Percentiles rank a stretch among this genome's conserved stretches.
phyloP scores from a whole-genome alignment of 2,113 vertebrate genomes.

The Labrus mixtus region DNA sequence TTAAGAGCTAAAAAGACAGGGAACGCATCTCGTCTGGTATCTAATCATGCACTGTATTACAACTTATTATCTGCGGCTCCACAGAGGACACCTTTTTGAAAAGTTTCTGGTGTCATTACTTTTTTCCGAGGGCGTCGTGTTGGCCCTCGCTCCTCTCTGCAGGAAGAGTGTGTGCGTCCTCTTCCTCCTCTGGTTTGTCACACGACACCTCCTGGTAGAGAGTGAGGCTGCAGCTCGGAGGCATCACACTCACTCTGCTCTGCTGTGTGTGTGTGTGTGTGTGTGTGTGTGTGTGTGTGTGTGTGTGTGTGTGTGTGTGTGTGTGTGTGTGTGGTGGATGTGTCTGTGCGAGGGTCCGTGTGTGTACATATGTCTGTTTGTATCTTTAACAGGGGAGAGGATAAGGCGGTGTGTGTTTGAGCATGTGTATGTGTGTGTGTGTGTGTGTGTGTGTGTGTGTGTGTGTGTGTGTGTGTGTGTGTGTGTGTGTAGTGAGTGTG shows the following conservation, averaged over 20 bases:
- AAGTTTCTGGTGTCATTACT: not conserved
- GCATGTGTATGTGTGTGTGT: conserved; percentile 14
- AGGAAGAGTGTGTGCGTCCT: conserved; percentile 22
- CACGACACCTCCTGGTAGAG: conserved; percentile 73
- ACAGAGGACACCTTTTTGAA: too few relatives aligned
- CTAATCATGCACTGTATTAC: not conserved
- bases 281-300: conserved; percentile 10
- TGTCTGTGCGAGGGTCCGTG: conserved; percentile 4
- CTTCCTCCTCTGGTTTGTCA: conserved; percentile 34
- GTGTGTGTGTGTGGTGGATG: conserved; percentile 18
- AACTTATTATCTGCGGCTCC: not conserved
- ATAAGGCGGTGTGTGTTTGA: conserved; percentile 44
- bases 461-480: conserved; percentile 25
- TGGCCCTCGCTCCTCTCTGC: conserved; percentile 15
- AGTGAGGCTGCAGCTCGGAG: conserved; percentile 60
- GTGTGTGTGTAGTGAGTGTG: conserved; percentile 11
- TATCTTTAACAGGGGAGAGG: conserved; percentile 47
- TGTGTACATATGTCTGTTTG: conserved; percentile 28
- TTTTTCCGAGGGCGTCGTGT: not conserved
- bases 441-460: too few relatives aligned
- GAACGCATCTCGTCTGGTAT: not conserved
- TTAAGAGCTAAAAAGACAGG: too few relatives aligned
- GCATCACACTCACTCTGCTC: conserved; percentile 5
- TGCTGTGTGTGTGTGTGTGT: conserved; percentile 27
- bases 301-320: conserved; percentile 24